A percentile compares a stretch with the other conserved stretches of the same genome.
Conservation (phyloP, 2,113 vertebrate genomes). For the Colinus virginianus region DNA sequence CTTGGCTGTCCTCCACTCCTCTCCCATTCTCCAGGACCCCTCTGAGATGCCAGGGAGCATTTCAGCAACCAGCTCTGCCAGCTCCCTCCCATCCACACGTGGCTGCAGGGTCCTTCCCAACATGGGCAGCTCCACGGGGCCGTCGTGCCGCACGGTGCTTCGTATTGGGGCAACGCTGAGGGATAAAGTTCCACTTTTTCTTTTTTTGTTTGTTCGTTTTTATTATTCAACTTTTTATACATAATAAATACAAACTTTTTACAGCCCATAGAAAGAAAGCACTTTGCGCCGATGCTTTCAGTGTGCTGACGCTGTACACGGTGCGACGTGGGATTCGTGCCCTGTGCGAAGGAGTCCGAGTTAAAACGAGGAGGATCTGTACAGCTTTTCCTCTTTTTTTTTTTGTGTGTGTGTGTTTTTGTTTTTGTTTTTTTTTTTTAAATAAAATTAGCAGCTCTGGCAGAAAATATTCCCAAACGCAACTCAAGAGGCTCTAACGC, state of each 20-base stretch:
- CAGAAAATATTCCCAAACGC: slow-evolving; percentile 84
- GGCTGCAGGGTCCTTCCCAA: too few species aligned
- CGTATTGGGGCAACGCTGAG: background rate
- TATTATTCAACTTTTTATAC: slow-evolving; percentile 99
- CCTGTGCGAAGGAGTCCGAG: slow-evolving; percentile 77
- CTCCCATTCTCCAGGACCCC: too few species aligned
- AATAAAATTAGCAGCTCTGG: slow-evolving; percentile 90
- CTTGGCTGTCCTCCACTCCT: too few species aligned
- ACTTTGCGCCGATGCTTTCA: slow-evolving; percentile 81
- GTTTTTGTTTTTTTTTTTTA: slow-evolving; percentile 74
- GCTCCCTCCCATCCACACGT: too few species aligned
- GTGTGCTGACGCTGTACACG: slow-evolving; percentile 82
- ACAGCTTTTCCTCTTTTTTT: slow-evolving; percentile 74
- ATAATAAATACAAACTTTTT: slow-evolving; percentile 99
- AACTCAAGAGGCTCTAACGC: slow-evolving; percentile 80
- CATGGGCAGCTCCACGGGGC: too few species aligned
- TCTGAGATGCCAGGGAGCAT: too few species aligned
- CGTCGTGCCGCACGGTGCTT: background rate
- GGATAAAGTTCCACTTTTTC: slow-evolving; percentile 69
- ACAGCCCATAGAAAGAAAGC: slow-evolving; percentile 96
- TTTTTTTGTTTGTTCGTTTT: slow-evolving; percentile 40
- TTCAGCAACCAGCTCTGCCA: too few species aligned
- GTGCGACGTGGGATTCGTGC: slow-evolving; percentile 67
- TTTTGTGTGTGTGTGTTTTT: slow-evolving; percentile 3
- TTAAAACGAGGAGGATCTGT: slow-evolving; percentile 81